phyloP scores from a whole-genome alignment of 2,797 vertebrate species.

The Phalloptychus januarius region DNA sequence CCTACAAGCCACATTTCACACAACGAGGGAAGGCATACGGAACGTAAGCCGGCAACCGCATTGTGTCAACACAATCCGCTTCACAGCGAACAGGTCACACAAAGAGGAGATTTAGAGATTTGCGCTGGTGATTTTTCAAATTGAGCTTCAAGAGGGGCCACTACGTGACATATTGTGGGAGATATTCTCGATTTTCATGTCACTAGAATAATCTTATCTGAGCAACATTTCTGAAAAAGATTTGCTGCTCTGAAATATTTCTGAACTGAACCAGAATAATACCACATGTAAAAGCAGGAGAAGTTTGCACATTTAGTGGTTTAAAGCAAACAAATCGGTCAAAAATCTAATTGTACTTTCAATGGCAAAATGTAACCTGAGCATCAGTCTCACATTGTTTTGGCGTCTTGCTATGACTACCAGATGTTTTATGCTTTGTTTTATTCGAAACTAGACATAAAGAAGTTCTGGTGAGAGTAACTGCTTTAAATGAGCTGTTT shows the following conservation, averaged over 20 bases:
- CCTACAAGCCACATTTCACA: constrained; percentile 40
- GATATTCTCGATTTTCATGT: not conserved
- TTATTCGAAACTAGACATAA: not conserved
- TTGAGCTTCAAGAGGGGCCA: not conserved
- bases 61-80: constrained; percentile 29
- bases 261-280: not conserved
- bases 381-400: not conserved
- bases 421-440: not conserved
- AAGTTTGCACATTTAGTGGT: not conserved
- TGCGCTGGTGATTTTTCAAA: not conserved
- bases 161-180: not conserved
- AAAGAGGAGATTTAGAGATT: constrained; percentile 1
- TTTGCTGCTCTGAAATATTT: not conserved
- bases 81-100: not conserved
- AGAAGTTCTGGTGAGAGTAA: not conserved
- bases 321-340: not conserved
- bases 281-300: not conserved
- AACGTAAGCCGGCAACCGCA: constrained; percentile 40
- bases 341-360: not conserved
- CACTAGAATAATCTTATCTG: not conserved
- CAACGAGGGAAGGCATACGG: constrained; percentile 37
- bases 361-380: not conserved
- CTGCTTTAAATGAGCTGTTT: not conserved
- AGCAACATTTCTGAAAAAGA: not conserved
- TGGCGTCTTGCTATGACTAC: not conserved